Conservation (phyloP, 2,113 vertebrate species). For the Malurus melanocephalus region DNA sequence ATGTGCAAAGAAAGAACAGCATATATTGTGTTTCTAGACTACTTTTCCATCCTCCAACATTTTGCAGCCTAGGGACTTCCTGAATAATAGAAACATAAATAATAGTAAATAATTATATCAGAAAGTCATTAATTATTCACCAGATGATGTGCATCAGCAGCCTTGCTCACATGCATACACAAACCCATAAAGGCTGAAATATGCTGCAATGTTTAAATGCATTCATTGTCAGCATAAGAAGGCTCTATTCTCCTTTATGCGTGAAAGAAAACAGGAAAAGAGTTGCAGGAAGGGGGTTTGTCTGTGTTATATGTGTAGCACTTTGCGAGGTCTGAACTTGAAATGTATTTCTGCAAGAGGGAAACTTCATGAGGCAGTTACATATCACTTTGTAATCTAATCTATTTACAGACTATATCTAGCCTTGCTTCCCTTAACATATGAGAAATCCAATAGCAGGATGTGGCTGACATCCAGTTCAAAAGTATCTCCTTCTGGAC, state of each 20-base stretch:
- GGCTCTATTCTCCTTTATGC: background rate
- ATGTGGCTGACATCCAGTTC: background rate
- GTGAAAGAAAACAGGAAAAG: background rate
- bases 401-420: background rate
- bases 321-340: background rate
- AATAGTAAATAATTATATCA: background rate
- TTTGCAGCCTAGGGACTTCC: background rate
- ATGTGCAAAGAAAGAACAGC: background rate
- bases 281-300: background rate
- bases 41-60: background rate
- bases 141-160: background rate
- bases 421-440: background rate
- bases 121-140: conserved; percentile 4
- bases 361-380: background rate
- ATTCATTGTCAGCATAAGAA: background rate
- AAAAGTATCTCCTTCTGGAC: background rate
- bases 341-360: background rate
- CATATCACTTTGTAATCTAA: background rate
- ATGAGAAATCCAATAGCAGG: background rate
- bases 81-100: background rate
- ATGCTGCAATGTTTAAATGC: background rate
- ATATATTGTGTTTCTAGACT: background rate
- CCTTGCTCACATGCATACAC: background rate
- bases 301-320: background rate
- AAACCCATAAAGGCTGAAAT: background rate